phyloP scores from a whole-genome alignment of 2,888 invertebrate species.

The Atethmia centrago region DNA sequence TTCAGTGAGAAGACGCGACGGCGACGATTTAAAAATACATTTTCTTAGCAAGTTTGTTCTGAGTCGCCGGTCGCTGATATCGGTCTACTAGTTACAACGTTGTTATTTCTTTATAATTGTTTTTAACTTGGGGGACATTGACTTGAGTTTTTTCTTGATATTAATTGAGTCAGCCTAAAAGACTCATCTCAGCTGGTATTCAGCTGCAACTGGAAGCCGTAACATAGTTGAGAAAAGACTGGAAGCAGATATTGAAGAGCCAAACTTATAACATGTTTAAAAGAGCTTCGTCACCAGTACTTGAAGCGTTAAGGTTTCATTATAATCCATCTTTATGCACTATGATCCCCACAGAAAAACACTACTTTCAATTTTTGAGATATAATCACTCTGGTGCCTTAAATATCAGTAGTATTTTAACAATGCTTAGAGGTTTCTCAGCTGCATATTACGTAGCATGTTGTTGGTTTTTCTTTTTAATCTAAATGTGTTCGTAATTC shows the following conservation, averaged over 20 bases:
- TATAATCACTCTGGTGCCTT: not conserved
- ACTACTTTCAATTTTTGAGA: not conserved
- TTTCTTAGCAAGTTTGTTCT: constrained; percentile 81
- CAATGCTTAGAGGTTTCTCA: not conserved
- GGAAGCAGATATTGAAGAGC: not conserved
- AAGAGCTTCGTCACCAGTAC: not conserved
- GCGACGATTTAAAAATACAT: constrained; percentile 87
- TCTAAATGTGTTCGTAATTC: constrained; percentile 20
- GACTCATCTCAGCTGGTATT: not conserved
- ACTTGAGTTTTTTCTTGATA: not conserved
- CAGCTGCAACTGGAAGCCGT: too few relatives aligned
- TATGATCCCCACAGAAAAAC: too few relatives aligned
- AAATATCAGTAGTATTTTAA: not conserved
- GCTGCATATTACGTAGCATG: not conserved
- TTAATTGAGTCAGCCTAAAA: not conserved
- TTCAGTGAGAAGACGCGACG: constrained; percentile 81
- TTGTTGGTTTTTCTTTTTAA: constrained; percentile 6
- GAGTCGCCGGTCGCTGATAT: constrained; percentile 70
- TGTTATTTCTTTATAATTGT: constrained; percentile 50
- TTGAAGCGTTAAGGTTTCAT: not conserved
- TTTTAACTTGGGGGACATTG: constrained; percentile 27
- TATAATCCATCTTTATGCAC: not conserved
- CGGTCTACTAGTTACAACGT: constrained; percentile 56
- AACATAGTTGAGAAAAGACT: too few relatives aligned
- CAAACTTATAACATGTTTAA: not conserved